Evolutionary conservation across 1,140 invertebrate genomes (phyloP), one percentile per base, ranked within the genome.

Genomic region (Bombus consobrinus): DNA sequence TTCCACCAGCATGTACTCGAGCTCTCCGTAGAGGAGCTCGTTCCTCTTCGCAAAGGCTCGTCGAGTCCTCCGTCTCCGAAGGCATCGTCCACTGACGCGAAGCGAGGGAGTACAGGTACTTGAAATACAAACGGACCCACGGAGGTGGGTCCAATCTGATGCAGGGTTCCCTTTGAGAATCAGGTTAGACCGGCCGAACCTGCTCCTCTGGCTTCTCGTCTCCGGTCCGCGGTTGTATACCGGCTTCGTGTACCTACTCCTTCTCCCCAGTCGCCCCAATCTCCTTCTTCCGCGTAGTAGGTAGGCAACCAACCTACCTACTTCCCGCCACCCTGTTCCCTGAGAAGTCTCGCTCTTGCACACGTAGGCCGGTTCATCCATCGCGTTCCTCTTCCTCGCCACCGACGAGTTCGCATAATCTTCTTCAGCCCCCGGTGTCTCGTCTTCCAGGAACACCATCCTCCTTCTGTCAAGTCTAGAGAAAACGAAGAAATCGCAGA

Each of bases 181-280:
- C 95, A 95, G 95, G 95, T 95, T 95, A 95, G 94, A 95, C 95
- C 95, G 95, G 95, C 95, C 93, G 94, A 95, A 95, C 95, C 94
- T 95, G 95, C 94, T 95, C 90, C 91, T 93, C 93, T 91, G 93
- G 91, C 92, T 92, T 92, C 93, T 94, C 90, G 92, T 90, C 91
- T 91, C 90, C 83, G 84, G 86, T 93, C 91, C 93, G 93, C 86
- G 87, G 89, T 90, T 90, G 93, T 93, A 93, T 94, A 92, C 88
- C 91, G 90, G 90, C 89, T 84, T 89, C 85, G 87, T 92, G 91
- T 92, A 92, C 89, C 92, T 93, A 92, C 92, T 94, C 92, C 91
- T 93, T 92, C 93, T 91, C 91, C 86, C 89, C 83, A 69, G 81
- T 91, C 79, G 88, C 83, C 89, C 87, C 91, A 90, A 93, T 93